Evolutionary conservation across 2,113 vertebrate species (phyloP), one percentile per base, ranked within the genome.

Genomic region (Bostrychus sinensis): DNA sequence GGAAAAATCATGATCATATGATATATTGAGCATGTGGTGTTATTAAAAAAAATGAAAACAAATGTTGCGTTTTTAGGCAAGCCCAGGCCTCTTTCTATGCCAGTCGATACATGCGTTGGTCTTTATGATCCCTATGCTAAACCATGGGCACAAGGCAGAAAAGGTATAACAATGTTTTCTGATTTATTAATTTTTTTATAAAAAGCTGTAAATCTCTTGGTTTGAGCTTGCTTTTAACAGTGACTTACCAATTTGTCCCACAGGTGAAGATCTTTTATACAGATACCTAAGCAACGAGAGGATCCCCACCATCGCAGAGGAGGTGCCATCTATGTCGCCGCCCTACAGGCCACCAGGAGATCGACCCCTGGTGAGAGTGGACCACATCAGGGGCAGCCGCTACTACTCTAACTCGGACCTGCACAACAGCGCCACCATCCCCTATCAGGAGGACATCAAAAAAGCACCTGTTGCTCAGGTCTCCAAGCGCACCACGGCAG

Each of bases 201-300:
- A 23, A 46, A 46, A 46, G 2, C 43, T 45, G 8, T 45, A 1
- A 5, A 46, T n/a, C 5, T 42, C 17, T 6, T 17, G 1, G 17
- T 41, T 41, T 61, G 12, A 14, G 11, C 5, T 36, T 12, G 11
- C 1, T 51, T 11, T 20, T 48, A 11, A 22, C 19, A 32, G 2
- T 56, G 7, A 59, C 56, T n/a, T 14, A 4, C 56, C 0, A 0
- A 13, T 2, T 10, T 63, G 8, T 70, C 50, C 3, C 42, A 9
- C 72, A 98, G 96, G 94, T 46, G 95, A 96, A 43, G 95, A 96
- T 9, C 92, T 89, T 20, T 91, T 97, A 14, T 96, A 94, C 87
- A 93, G 96, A 63, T 96, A 96, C 84, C 93, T 98, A 89, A 98
- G 96, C 51, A 97, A 96, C 0, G 96, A 98, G 77, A 86, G 95